Percentiles rank a stretch among this genome's conserved stretches.
These are phyloP conservation scores for Lordiphosa andalusiaca DNA, from an alignment of 2,888 invertebrate genomes.

Conservation along the genomic window DNA sequence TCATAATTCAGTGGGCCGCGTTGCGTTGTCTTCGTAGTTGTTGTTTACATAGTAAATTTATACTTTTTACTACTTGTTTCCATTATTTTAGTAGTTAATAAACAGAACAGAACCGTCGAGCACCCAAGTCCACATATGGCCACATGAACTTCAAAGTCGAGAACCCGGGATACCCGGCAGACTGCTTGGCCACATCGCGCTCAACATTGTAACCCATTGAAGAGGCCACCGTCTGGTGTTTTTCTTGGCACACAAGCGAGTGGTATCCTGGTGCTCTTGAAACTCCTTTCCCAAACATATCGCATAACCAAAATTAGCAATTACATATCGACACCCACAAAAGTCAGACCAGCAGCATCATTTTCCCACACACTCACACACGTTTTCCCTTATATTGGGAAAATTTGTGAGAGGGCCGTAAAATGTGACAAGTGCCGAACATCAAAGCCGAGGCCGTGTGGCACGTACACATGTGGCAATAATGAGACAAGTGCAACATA, in stretches of 20 bases:
- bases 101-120: constrained; percentile 39
- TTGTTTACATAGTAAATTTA: constrained; percentile 75
- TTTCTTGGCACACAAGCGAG: too few relatives aligned
- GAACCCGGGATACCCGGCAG: constrained; percentile 41
- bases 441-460: constrained; percentile 56
- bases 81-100: constrained; percentile 74
- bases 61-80: constrained; percentile 75
- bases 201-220: constrained; percentile 34
- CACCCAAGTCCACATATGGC: constrained; percentile 57
- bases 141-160: constrained; percentile 61
- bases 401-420: constrained; percentile 46
- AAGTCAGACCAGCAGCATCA: constrained; percentile 30
- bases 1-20: constrained; percentile 53
- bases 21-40: constrained; percentile 33
- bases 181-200: constrained; percentile 60
- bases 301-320: constrained; percentile 66
- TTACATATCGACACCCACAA: constrained; percentile 66
- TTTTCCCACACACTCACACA: constrained; percentile 44
- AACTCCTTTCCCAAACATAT: constrained; percentile 52
- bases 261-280: constrained; percentile 47
- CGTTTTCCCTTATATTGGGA: constrained; percentile 53
- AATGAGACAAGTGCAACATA: constrained; percentile 76
- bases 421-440: constrained; percentile 76
- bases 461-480: constrained; percentile 74
- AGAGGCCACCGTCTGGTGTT: constrained; percentile 11